Percentiles rank a stretch among this genome's conserved stretches.
Evolutionary conservation across 2,113 vertebrate species (phyloP).

Genomic region (Psittacula cyanocephala): DNA sequence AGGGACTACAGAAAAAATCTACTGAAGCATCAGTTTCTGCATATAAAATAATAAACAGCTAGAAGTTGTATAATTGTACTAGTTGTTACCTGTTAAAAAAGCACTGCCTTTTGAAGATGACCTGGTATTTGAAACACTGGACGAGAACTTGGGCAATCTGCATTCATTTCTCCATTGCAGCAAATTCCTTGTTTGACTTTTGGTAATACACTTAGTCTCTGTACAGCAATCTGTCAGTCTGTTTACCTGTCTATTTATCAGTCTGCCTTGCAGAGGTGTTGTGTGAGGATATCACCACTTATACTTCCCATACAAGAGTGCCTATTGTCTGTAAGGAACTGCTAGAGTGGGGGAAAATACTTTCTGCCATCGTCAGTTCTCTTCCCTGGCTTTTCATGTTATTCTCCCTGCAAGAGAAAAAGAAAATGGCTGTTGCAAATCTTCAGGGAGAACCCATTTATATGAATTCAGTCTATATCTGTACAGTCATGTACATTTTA

Average conservation of each 20-base stretch:
- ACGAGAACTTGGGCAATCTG: neutral
- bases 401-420: neutral
- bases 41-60: neutral
- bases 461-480: neutral
- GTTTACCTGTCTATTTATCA: neutral
- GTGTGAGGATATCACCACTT: neutral
- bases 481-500: neutral
- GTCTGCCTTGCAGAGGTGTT: neutral
- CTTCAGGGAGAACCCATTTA: neutral
- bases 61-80: neutral
- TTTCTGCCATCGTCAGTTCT: neutral
- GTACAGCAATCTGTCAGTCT: neutral
- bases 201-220: neutral
- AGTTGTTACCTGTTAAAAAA: neutral
- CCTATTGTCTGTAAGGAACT: neutral
- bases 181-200: neutral
- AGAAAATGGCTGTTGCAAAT: neutral
- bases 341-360: neutral
- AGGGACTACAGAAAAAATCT: neutral
- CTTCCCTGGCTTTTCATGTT: neutral
- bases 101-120: rapidly evolving
- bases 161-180: neutral
- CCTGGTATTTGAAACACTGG: neutral
- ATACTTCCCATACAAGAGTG: neutral
- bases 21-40: neutral